phyloP scores from a whole-genome alignment of 35 echinoderm and acorn worm genomes.

The Lytechinus variegatus region DNA sequence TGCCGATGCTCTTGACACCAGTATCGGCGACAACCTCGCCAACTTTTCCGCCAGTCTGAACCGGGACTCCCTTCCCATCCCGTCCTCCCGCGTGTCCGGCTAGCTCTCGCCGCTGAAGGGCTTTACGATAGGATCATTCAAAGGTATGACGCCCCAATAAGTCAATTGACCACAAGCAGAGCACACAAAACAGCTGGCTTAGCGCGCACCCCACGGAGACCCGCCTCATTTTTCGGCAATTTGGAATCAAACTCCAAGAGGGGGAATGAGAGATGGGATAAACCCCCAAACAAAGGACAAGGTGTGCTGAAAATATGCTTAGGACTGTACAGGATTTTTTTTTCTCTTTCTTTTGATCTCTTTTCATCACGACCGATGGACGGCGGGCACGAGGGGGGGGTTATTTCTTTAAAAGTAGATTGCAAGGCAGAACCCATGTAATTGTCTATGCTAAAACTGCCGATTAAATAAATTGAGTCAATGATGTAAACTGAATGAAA shows the following conservation, averaged over 20 bases:
- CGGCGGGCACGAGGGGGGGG: no score
- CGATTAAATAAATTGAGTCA: no score
- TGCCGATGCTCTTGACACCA: neutral
- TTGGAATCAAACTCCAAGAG: conserved; percentile 35
- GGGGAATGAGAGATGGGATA: neutral
- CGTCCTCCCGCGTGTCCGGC: neutral
- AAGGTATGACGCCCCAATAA: conserved; percentile 38
- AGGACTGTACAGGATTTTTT: neutral
- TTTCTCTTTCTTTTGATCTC: no score
- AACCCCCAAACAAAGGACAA: neutral
- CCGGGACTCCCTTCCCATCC: neutral
- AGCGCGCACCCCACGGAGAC: conserved; percentile 32
- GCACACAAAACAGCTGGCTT: conserved; percentile 36
- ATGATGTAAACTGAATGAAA: no score
- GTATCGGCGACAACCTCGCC: neutral
- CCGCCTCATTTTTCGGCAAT: conserved; percentile 43
- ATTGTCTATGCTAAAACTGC: no score
- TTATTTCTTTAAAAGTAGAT: no score
- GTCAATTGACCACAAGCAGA: conserved; percentile 51
- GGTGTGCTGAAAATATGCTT: neutral
- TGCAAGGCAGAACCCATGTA: no score
- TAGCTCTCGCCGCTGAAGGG: neutral
- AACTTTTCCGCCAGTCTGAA: neutral
- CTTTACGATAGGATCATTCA: conserved; percentile 36
- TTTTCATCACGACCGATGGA: neutral